Conservation (phyloP, 2,797 vertebrate species). For the Petrocephalus sullivani region DNA sequence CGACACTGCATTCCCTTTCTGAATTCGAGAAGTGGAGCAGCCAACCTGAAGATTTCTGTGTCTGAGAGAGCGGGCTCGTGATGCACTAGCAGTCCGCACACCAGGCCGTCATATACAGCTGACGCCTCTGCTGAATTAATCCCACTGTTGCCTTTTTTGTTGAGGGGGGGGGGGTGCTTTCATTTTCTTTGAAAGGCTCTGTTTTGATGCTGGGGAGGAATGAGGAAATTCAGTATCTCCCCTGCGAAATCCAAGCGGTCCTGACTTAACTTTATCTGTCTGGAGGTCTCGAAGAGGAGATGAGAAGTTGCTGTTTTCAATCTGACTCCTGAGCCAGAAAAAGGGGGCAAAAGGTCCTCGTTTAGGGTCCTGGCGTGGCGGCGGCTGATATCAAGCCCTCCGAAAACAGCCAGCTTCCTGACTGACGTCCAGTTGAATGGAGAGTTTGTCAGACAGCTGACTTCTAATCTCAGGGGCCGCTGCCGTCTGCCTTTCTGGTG, state of each 20-base stretch:
- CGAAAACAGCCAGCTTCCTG: background rate
- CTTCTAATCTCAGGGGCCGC: background rate
- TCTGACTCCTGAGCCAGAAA: background rate
- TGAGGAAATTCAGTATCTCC: background rate
- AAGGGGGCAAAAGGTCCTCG: background rate
- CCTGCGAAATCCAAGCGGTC: background rate
- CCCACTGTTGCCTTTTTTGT: constrained; percentile 1
- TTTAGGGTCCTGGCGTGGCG: background rate
- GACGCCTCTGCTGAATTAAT: background rate
- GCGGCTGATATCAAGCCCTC: background rate
- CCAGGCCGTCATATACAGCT: background rate
- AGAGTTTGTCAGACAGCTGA: background rate
- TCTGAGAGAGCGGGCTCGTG: background rate
- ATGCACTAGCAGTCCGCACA: background rate
- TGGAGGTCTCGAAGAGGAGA: background rate
- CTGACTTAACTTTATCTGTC: background rate
- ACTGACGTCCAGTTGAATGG: background rate
- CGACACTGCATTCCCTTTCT: constrained; percentile 1
- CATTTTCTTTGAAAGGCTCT: background rate
- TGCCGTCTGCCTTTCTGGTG: background rate
- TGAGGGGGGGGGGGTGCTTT: background rate
- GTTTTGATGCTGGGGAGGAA: background rate
- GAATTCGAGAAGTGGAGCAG: constrained; percentile 18
- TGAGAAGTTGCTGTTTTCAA: background rate
- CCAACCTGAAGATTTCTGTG: constrained; percentile 18